Evolutionary conservation across 2,888 invertebrate species (phyloP), one percentile per base, ranked within the genome.

Genomic region (Marasmarcha lunaedactyla): DNA sequence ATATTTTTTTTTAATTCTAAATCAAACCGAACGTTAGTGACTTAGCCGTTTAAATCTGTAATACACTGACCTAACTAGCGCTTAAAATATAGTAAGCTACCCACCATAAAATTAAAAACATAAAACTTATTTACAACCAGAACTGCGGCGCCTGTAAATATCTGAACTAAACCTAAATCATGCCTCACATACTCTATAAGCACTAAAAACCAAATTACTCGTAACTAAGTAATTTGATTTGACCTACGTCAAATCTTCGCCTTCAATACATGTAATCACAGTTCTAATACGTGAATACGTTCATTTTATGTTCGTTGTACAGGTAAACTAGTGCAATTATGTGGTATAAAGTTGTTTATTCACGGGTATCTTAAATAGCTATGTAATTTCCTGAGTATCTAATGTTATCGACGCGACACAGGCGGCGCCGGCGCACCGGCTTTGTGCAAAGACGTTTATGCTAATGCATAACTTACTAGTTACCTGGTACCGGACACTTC

Each of bases 351-450:
- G 62, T 66, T 69, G 63, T 71, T 69, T 72, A 69, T 65, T 64
- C 53, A 55, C 63, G 65, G 58, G 67, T 70, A 72, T 70, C 63
- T 68, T 59, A 63, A 60, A 63, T 50, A 69, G 63, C 63, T 66
- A 62, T 76, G 67, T 73, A 77, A 81, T 79, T 81, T 74, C 68
- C 71, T 66, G 63, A 55, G 58, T 62, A 70, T 70, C 66, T 74
- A 71, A 72, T 71, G 60, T 61, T 71, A 68, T 60, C 62, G 70
- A 62, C 70, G 74, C 70, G 71, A 63, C 71, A 46, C 62, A 78
- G 20, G 78, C 79, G 68, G 57, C 63, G 70, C 63, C 57, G 71
- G 58, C 77, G 73, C 71, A 66, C 67, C 69, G 63, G 20, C 20
- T 20, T 20, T 59, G 52, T 59, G 71, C 20, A 73, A 73, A 69